phyloP scores from a whole-genome alignment of 1,140 invertebrate genomes.

The Anoplophora glabripennis region DNA sequence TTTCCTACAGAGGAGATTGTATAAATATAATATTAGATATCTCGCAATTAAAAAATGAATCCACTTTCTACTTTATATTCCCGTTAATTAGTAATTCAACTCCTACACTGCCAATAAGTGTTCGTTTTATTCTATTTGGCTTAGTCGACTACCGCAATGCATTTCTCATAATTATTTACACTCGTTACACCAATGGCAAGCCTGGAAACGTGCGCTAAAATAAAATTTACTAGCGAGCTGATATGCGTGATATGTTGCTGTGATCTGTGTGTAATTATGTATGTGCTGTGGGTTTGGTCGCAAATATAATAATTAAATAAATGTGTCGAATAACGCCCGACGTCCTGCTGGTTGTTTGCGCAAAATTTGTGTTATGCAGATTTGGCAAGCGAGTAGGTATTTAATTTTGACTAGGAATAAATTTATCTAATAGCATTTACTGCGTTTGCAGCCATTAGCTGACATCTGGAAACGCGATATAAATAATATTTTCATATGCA shows the following conservation, averaged over 20 bases:
- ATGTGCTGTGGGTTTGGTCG: slow-evolving; percentile 11
- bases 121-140: slow-evolving; percentile 13
- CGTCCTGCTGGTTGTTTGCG: background rate
- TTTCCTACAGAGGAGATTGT: too few species aligned
- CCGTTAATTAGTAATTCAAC: slow-evolving; percentile 21
- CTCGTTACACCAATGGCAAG: slow-evolving; percentile 10
- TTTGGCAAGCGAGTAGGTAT: background rate
- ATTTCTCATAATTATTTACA: slow-evolving; percentile 22
- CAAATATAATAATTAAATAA: slow-evolving; percentile 12
- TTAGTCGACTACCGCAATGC: slow-evolving; percentile 14
- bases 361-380: slow-evolving; percentile 1
- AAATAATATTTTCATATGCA: too few species aligned
- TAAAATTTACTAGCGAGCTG: slow-evolving; percentile 15
- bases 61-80: slow-evolving; percentile 20
- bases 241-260: slow-evolving; percentile 12
- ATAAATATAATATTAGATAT: slow-evolving; percentile 8
- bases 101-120: slow-evolving; percentile 13
- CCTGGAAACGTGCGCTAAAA: background rate
- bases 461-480: too few species aligned
- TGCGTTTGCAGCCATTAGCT: too few species aligned
- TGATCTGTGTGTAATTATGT: slow-evolving; percentile 7
- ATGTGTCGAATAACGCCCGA: slow-evolving; percentile 8
- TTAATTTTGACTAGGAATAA: too few species aligned
- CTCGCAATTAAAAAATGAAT: slow-evolving; percentile 14
- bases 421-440: too few species aligned